A percentile compares a stretch with the other conserved stretches of the same genome.
phyloP scores from a whole-genome alignment of 2,113 vertebrate species.

The Halichoerus grypus region DNA sequence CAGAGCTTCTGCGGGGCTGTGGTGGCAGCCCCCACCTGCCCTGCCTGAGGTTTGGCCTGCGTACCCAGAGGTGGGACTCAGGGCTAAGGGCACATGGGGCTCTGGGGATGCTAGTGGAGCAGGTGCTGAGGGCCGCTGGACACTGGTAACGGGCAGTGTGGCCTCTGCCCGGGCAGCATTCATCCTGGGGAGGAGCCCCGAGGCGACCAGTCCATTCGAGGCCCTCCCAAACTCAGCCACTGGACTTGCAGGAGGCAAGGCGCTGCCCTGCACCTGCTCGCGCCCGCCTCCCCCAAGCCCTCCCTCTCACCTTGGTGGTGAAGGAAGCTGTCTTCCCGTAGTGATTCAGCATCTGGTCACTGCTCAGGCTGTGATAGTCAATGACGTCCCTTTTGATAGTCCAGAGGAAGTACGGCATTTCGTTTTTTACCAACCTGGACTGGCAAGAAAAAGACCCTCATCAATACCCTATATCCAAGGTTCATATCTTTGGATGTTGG shows the following conservation, averaged over 20 bases:
- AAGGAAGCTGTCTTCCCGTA: slow-evolving; percentile 77
- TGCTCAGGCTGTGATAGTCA: slow-evolving; percentile 69
- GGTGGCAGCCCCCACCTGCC: neutral
- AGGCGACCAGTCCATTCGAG: rapidly evolving
- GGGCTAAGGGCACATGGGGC: neutral
- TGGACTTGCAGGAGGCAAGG: neutral
- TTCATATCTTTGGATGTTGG: rapidly evolving
- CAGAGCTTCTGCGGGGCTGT: neutral
- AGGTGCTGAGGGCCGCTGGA: neutral
- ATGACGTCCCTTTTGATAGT: slow-evolving; percentile 77
- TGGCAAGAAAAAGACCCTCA: slow-evolving; percentile 59
- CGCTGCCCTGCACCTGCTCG: rapidly evolving
- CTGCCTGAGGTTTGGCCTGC: neutral
- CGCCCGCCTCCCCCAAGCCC: rapidly evolving
- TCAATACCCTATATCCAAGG: neutral
- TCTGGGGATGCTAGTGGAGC: neutral
- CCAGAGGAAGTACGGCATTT: slow-evolving; percentile 80
- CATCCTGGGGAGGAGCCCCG: neutral
- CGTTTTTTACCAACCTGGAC: slow-evolving; percentile 82
- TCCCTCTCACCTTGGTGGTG: slow-evolving; percentile 81
- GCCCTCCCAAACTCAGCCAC: no score
- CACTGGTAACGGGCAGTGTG: neutral
- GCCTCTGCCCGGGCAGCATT: neutral
- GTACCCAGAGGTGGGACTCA: neutral
- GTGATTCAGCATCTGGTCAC: slow-evolving; percentile 83